Evolutionary conservation across 2,797 vertebrate genomes (phyloP).

Genomic region (Microchirus variegatus): DNA sequence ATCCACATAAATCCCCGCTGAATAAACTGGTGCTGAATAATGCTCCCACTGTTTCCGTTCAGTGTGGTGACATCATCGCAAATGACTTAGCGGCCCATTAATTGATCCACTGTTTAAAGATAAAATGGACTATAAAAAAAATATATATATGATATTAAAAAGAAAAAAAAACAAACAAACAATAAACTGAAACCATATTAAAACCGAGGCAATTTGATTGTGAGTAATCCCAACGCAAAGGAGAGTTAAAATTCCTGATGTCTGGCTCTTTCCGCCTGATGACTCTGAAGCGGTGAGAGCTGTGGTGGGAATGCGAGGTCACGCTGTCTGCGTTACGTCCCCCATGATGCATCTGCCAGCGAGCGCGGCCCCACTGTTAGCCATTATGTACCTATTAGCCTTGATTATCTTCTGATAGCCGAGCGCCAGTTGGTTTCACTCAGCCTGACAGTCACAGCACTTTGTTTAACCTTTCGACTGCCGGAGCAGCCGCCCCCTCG

Average conservation of each 20-base stretch:
- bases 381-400: constrained; percentile 99
- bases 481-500: constrained; percentile 72
- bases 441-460: constrained; percentile 92
- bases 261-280: constrained; percentile 69
- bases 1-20: constrained; percentile 53
- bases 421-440: constrained; percentile 94
- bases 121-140: constrained; percentile 30
- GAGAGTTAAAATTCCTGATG: constrained; percentile 63
- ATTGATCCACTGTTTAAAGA: constrained; percentile 27
- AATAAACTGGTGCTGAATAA: constrained; percentile 62
- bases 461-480: constrained; percentile 96
- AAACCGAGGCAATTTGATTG: constrained; percentile 42
- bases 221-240: constrained; percentile 56
- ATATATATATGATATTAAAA: constrained; percentile 3
- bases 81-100: constrained; percentile 33
- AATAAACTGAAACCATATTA: constrained; percentile 26
- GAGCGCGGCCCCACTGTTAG: constrained; percentile 91
- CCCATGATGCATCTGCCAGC: constrained; percentile 88
- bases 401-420: constrained; percentile 97
- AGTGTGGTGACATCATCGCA: constrained; percentile 45
- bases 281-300: constrained; percentile 64
- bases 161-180: constrained; percentile 21
- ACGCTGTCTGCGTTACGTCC: constrained; percentile 84
- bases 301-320: constrained; percentile 77
- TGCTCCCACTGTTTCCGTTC: constrained; percentile 47